Base-by-base conservation (phyloP, 2,797 vertebrate genomes). In the Monodelphis domestica region DNA sequence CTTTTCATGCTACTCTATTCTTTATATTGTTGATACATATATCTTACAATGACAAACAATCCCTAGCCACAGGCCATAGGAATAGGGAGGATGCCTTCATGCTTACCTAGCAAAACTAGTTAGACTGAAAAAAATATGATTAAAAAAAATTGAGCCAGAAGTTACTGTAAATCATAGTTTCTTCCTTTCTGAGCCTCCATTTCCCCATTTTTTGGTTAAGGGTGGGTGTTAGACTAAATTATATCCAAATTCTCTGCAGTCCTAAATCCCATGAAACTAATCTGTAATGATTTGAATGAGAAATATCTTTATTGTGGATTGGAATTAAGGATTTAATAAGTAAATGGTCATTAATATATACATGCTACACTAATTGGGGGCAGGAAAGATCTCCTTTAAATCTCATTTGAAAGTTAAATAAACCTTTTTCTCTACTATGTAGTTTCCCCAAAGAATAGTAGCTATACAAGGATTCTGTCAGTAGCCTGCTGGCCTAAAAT, bases 301-400 rank as follows among this genome's bases (percentile, higher is more conserved):
- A 93, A 91, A 33, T 57, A 12, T 28, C 93, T 55, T 91, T 94
- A 90, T 93, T 94, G 90, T 30, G 87, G 53, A 94, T 87, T 52
- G 51, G 94, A 87, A 59, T 88, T 53, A 5, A 50, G 54, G 59
- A 29, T 63, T 94, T 45, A 90, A 93, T 93, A 92, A 95, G 24
- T 93, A 53, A 93, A 95, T 45, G 24, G 38, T 89, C 53, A 21
- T 91, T 92, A 78, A 92, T 54, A 84, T 12, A 33, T 93, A 94
- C 70, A 92, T 78, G 91, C 78, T 70, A 38, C 7, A 78, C 38
- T 95, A 91, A 94, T 94, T 94, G 78, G 87, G 95, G 92, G 38
- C 52, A 30, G 54, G 94, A 94, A 93, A 54, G 9, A 63, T 91
- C 53, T 91, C 17, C 50, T 33, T 90, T 55, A 63, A 94, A 91